Base-by-base conservation (phyloP, 2,113 vertebrate genomes). In the Motacilla alba region DNA sequence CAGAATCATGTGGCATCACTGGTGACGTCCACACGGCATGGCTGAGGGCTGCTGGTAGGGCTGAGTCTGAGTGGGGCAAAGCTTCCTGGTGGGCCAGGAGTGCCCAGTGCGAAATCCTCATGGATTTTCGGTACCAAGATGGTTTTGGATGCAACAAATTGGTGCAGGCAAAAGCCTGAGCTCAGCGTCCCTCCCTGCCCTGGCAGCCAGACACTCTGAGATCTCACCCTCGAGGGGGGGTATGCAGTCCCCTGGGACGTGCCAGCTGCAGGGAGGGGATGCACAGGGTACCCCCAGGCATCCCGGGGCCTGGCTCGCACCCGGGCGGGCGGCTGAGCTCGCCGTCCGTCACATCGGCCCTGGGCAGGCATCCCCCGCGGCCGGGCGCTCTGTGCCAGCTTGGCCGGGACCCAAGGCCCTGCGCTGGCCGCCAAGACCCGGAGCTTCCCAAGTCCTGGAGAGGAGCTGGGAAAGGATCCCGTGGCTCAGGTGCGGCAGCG, bases 401-500 rank as follows among this genome's bases (percentile, higher is more conserved):
- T 96, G 96, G 96, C 92, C 2, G 0, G 21, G 35, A 9, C 80
- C 91, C 94, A 94, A 8, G 21, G 3, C 90, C 87, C 73, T 59
- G 81, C 1, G 2, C 84, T 2, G 4, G 74, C 93, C 73, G 91
- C 94, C 93, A 95, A 91, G 82, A 47, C 91, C 75, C 5, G 35
- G 87, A 59, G n/a, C 91, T 96, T 95, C 96, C 95, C 91, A 75
- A 84, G 95, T 89, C 89, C 93, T 91, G 91, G 89, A 93, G 87
- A 95, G 89, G 91, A 95, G 87, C 84, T 95, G 95, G 89, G 93
- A 95, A 94, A 91, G 81, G 95, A 94, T 95, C 89, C 93, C 87
- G 15, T 13, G 21, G 87, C 87, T 90, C 93, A 86, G 93, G 93
- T 95, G 95, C 43, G 7, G 90, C 95, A 43, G 30, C 1, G 9